These are phyloP conservation scores for Pachymerium ferrugineum DNA, from an alignment of 2,888 invertebrate species.

Conservation along the genomic window DNA sequence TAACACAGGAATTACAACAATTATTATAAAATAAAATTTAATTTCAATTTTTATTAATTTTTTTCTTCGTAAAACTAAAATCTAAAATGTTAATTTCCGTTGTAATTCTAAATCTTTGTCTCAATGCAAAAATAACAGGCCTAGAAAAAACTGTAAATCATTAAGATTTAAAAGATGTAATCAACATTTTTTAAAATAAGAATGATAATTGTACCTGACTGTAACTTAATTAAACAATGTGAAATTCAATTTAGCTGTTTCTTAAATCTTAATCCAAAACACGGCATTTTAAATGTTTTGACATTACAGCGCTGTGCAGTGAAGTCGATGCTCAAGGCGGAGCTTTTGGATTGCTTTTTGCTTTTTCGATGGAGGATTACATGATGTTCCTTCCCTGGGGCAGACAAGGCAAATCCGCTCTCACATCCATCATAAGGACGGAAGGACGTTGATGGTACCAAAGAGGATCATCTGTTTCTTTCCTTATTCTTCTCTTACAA, in stretches of 20 bases:
- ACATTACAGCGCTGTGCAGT: neutral
- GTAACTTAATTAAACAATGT: too few species aligned
- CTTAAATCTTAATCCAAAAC: too few species aligned
- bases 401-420: slow-evolving; percentile 3
- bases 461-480: slow-evolving; percentile 8
- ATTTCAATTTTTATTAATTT: too few species aligned
- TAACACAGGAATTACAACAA: too few species aligned
- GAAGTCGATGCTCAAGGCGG: neutral
- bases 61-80: too few species aligned
- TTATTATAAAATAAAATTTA: too few species aligned
- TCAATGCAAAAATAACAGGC: slow-evolving; percentile 14
- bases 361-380: slow-evolving; percentile 14
- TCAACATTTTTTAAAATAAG: neutral
- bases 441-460: slow-evolving; percentile 5
- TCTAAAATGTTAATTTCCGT: too few species aligned
- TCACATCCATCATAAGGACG: slow-evolving; percentile 1
- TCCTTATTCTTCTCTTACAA: neutral
- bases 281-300: too few species aligned
- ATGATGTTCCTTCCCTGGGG: slow-evolving; percentile 2
- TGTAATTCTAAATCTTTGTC: too few species aligned
- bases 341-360: slow-evolving; percentile 2
- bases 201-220: neutral
- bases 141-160: neutral
- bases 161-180: neutral
- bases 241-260: too few species aligned